Conservation (phyloP, 2,888 invertebrate species). For the Coremacera marginata region DNA sequence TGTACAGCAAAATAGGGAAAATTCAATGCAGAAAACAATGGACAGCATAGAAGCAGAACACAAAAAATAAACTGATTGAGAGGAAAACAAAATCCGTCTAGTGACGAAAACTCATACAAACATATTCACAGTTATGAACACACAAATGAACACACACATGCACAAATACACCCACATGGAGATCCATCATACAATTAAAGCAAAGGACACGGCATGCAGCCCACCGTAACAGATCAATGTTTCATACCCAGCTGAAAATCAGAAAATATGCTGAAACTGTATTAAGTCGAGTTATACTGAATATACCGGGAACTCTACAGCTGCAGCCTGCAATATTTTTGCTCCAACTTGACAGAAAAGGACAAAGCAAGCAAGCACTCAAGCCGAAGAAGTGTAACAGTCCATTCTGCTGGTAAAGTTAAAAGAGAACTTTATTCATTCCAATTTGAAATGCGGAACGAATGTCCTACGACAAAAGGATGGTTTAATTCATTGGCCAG, state of each 20-base stretch:
- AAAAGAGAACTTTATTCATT: background rate
- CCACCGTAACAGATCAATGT: constrained; percentile 43
- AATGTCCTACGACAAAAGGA: background rate
- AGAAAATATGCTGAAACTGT: constrained; percentile 33
- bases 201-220: constrained; percentile 13
- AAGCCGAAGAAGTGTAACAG: background rate
- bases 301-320: background rate
- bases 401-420: background rate
- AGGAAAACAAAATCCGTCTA: background rate
- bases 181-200: background rate
- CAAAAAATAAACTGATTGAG: background rate
- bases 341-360: constrained; percentile 3
- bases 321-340: constrained; percentile 7
- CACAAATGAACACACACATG: background rate
- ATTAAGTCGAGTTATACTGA: background rate
- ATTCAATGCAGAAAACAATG: constrained; percentile 15
- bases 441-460: constrained; percentile 31
- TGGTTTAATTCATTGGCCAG: background rate
- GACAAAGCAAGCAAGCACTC: background rate
- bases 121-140: background rate
- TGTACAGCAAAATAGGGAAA: background rate
- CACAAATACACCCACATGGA: constrained; percentile 2
- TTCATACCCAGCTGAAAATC: constrained; percentile 34
- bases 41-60: background rate
- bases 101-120: background rate